phyloP scores from a whole-genome alignment of 2,888 invertebrate species.

The Drosophila hamatofila region DNA sequence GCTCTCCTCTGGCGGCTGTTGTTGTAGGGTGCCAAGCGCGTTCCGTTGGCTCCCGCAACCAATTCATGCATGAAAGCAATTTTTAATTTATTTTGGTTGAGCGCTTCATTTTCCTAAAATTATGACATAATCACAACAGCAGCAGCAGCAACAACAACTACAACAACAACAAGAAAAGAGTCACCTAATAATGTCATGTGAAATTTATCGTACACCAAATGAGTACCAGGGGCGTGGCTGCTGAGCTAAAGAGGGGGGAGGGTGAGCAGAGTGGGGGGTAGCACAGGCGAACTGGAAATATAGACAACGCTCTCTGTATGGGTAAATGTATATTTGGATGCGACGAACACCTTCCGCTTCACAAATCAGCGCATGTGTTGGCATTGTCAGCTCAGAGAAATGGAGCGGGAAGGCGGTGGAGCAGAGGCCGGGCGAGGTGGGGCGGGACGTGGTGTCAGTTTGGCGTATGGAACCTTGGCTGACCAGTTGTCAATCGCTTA shows the following conservation, averaged over 20 bases:
- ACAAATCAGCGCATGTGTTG: constrained; percentile 73
- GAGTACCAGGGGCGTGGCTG: constrained; percentile 60
- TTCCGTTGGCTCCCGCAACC: constrained; percentile 46
- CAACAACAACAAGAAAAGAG: constrained; percentile 54
- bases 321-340: constrained; percentile 71
- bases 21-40: constrained; percentile 9
- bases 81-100: constrained; percentile 82
- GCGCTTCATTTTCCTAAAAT: constrained; percentile 82
- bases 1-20: not conserved
- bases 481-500: constrained; percentile 73
- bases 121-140: constrained; percentile 78
- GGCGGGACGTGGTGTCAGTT: too few species aligned
- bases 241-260: not conserved
- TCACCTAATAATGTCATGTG: constrained; percentile 81
- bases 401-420: not conserved
- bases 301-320: constrained; percentile 29
- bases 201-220: constrained; percentile 67
- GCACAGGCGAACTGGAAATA: constrained; percentile 37
- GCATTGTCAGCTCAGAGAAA: constrained; percentile 42
- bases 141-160: constrained; percentile 42
- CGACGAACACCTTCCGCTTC: constrained; percentile 80
- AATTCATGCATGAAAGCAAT: constrained; percentile 82
- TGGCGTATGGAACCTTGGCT: constrained; percentile 46
- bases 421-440: too few species aligned
- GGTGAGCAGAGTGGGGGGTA: not conserved